Evolutionary conservation across 2,888 invertebrate genomes (phyloP).

Genomic region (Drosophila nr. medialis): DNA sequence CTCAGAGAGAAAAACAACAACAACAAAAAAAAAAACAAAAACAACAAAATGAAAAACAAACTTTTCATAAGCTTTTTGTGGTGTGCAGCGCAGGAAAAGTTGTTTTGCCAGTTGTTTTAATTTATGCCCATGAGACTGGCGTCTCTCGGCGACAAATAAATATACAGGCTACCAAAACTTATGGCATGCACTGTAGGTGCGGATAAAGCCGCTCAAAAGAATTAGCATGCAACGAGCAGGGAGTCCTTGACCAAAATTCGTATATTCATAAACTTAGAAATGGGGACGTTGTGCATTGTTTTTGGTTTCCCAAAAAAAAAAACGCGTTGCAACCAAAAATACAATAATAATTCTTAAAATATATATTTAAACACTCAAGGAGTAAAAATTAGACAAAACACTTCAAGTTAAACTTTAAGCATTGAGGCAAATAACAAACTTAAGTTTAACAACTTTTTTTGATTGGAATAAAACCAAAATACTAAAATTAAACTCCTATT

Average conservation of each 20-base stretch:
- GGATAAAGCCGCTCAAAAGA: conserved; percentile 59
- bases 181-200: conserved; percentile 48
- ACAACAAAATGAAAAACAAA: conserved; percentile 10
- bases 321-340: conserved; percentile 4
- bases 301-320: conserved; percentile 10
- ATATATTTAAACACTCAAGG: not conserved
- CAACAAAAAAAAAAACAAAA: no score
- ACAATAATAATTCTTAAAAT: not conserved
- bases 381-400: not conserved
- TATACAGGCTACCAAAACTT: conserved; percentile 15
- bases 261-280: conserved; percentile 38
- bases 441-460: not conserved
- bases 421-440: not conserved
- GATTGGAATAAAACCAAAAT: not conserved
- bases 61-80: conserved; percentile 48
- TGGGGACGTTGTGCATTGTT: conserved; percentile 32
- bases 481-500: not conserved
- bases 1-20: not conserved
- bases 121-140: conserved; percentile 66
- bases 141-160: conserved; percentile 29
- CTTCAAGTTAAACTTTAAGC: not conserved
- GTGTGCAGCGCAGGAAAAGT: conserved; percentile 39
- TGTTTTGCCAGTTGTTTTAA: conserved; percentile 48
- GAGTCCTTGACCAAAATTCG: conserved; percentile 70
- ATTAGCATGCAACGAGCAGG: conserved; percentile 61